A percentile compares a stretch with the other conserved stretches of the same genome.
Evolutionary conservation across 1,140 invertebrate genomes (phyloP).

Genomic region (Tetramorium simillimum): DNA sequence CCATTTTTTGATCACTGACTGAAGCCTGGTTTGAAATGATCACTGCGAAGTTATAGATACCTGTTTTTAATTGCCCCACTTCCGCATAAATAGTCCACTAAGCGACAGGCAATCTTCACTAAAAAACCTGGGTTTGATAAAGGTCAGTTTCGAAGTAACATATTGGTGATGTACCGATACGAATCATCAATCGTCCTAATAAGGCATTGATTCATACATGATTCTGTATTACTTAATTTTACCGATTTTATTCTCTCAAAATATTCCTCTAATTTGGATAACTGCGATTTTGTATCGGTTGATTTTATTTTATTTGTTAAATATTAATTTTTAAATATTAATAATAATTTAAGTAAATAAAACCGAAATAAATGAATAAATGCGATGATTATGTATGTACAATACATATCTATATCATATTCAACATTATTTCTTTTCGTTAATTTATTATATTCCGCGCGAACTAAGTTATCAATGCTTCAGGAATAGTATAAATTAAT

Average conservation of each 20-base stretch:
- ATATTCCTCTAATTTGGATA: neutral
- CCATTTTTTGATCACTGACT: neutral
- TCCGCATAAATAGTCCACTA: neutral
- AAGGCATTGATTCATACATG: neutral
- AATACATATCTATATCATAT: no score
- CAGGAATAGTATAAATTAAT: no score
- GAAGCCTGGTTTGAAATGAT: neutral
- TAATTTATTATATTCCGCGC: no score
- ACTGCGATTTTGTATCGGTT: neutral
- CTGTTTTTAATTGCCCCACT: neutral
- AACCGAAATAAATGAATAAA: no score
- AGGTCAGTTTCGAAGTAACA: neutral
- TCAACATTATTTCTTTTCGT: no score
- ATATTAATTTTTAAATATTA: no score
- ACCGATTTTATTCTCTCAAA: neutral
- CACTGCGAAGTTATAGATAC: constrained; percentile 21
- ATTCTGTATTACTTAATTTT: no score
- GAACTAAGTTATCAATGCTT: no score
- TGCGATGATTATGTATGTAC: no score
- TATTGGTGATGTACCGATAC: neutral
- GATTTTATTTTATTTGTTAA: neutral
- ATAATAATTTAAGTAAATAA: neutral
- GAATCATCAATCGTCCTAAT: neutral
- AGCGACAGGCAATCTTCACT: neutral
- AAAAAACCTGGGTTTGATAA: constrained; percentile 30